phyloP scores from a whole-genome alignment of 2,797 vertebrate species.

The Chelon labrosus region DNA sequence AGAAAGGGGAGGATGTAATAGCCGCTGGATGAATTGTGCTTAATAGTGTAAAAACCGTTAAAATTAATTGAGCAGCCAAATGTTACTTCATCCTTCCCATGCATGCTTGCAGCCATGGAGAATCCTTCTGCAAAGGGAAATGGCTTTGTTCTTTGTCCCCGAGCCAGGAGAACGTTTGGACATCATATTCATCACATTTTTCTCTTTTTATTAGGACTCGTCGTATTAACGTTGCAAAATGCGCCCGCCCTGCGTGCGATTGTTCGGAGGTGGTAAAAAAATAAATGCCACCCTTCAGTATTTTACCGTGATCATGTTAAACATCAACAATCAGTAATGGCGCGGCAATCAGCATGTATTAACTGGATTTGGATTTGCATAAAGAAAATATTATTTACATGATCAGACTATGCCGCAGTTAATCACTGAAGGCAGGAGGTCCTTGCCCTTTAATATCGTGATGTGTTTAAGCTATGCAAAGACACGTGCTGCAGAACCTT shows the following conservation, averaged over 20 bases:
- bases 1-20: conserved; percentile 44
- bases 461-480: conserved; percentile 53
- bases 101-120: conserved; percentile 59
- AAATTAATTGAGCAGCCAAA: conserved; percentile 78
- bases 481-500: conserved; percentile 33
- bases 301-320: conserved; percentile 57
- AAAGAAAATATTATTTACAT: conserved; percentile 66
- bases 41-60: conserved; percentile 77
- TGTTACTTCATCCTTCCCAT: conserved; percentile 64
- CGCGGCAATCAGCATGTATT: conserved; percentile 67
- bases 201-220: conserved; percentile 49
- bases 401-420: conserved; percentile 43
- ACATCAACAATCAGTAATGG: conserved; percentile 61
- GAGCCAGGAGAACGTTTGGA: conserved; percentile 36
- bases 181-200: conserved; percentile 50
- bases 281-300: conserved; percentile 37
- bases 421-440: conserved; percentile 37
- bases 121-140: conserved; percentile 55
- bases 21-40: conserved; percentile 71
- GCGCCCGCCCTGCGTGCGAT: conserved; percentile 22
- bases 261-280: conserved; percentile 43
- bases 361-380: conserved; percentile 67
- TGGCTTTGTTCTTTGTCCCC: conserved; percentile 51
- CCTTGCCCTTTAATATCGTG: conserved; percentile 40
- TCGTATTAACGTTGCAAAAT: conserved; percentile 49